These are phyloP conservation scores for Drosophila nasuta DNA, from an alignment of 1,140 invertebrate species.

Conservation along the genomic window DNA sequence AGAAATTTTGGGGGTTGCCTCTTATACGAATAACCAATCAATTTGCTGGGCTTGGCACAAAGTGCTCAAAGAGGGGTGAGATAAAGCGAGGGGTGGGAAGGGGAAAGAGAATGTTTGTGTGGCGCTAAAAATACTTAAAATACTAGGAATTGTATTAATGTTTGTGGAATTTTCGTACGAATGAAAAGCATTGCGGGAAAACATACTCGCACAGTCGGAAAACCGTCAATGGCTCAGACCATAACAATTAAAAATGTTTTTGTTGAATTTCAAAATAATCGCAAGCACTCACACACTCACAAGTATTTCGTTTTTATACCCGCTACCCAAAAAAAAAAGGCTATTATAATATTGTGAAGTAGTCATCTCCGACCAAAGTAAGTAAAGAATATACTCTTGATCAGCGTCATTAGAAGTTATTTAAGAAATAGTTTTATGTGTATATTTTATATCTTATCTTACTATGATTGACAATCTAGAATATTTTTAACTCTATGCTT, in stretches of 20 bases:
- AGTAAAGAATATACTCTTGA: too few relatives aligned
- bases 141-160: conserved; percentile 23
- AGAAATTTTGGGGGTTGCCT: not conserved
- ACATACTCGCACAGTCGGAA: conserved; percentile 10
- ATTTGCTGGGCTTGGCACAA: conserved; percentile 9
- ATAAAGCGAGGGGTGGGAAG: conserved; percentile 1
- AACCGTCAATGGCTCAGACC: conserved; percentile 30
- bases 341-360: too few relatives aligned
- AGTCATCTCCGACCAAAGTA: too few relatives aligned
- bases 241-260: conserved; percentile 29
- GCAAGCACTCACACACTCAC: conserved; percentile 7
- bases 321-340: too few relatives aligned
- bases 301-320: not conserved
- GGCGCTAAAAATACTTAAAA: conserved; percentile 36
- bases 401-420: too few relatives aligned
- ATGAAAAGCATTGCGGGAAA: conserved; percentile 16
- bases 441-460: too few relatives aligned
- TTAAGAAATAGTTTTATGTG: too few relatives aligned
- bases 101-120: not conserved
- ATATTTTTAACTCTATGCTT: too few relatives aligned
- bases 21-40: not conserved
- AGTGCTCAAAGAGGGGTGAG: not conserved
- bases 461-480: too few relatives aligned
- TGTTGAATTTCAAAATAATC: conserved; percentile 59
- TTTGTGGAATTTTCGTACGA: conserved; percentile 44